These are phyloP conservation scores for Lycodopsis pacificus DNA, from an alignment of 2,797 vertebrate species.

Conservation along the genomic window DNA sequence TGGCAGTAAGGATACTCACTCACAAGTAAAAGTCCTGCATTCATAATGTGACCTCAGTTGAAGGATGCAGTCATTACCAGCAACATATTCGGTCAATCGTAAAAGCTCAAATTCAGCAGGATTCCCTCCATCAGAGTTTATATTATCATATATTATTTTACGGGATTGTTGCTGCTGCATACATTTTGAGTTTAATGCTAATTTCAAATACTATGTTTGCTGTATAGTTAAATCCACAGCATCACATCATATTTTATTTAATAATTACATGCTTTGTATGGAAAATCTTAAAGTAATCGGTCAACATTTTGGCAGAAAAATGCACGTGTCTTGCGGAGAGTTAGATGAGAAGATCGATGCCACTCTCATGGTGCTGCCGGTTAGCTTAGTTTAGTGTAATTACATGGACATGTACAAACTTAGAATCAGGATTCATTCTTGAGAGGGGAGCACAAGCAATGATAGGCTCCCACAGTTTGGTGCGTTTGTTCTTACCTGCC, in stretches of 20 bases:
- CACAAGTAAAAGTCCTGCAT: background rate
- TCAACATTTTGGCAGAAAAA: background rate
- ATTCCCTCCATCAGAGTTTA: background rate
- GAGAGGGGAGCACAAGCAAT: background rate
- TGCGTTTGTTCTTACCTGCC: conserved; percentile 68
- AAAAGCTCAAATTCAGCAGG: background rate
- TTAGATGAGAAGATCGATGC: background rate
- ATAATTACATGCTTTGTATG: background rate
- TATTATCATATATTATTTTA: background rate
- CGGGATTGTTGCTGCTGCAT: background rate
- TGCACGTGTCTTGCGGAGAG: background rate
- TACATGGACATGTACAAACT: background rate
- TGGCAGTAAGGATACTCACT: background rate
- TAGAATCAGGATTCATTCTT: too few species aligned
- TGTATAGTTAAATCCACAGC: background rate
- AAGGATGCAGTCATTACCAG: background rate
- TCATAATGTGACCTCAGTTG: background rate
- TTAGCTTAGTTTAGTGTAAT: background rate
- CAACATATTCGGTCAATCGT: background rate
- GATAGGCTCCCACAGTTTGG: background rate
- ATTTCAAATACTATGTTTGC: background rate
- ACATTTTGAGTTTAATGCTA: background rate
- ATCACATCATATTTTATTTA: background rate
- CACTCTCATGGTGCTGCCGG: background rate
- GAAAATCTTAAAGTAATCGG: background rate